Conservation (phyloP, 2,797 vertebrate species). For the Sebastolobus alascanus region DNA sequence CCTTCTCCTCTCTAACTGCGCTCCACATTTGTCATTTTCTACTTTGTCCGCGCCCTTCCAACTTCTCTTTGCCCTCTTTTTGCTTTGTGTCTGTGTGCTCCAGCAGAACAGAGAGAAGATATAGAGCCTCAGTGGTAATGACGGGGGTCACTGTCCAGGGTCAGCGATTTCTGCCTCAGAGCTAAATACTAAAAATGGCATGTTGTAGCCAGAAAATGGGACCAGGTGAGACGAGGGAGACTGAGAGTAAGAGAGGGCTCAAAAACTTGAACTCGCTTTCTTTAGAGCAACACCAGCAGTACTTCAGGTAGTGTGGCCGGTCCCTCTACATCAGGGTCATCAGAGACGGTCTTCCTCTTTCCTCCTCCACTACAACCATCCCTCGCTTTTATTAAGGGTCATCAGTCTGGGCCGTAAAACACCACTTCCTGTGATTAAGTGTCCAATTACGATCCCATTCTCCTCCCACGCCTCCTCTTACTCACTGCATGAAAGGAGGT, state of each 20-base stretch:
- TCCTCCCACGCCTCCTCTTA: constrained; percentile 41
- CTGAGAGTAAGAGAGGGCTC: background rate
- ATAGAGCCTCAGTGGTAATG: constrained; percentile 34
- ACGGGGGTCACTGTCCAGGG: constrained; percentile 45
- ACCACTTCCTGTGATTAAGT: constrained; percentile 76
- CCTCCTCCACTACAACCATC: background rate
- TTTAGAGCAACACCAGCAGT: background rate
- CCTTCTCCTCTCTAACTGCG: background rate
- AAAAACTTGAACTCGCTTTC: background rate
- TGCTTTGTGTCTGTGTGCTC: constrained; percentile 10
- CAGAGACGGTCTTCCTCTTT: constrained; percentile 26
- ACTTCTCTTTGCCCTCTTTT: constrained; percentile 21
- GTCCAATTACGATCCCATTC: constrained; percentile 68
- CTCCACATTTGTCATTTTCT: constrained; percentile 26
- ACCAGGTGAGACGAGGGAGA: constrained; percentile 26
- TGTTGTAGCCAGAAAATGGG: constrained; percentile 26
- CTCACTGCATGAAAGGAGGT: constrained; percentile 46
- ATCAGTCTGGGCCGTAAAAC: constrained; percentile 64
- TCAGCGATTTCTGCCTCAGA: constrained; percentile 48
- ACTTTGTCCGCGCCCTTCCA: constrained; percentile 6
- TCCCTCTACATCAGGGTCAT: background rate
- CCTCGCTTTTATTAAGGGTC: constrained; percentile 53
- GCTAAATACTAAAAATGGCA: constrained; percentile 42
- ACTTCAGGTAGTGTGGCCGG: background rate
- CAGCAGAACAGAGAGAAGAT: constrained; percentile 9